phyloP scores from a whole-genome alignment of 64 coral and sea anemone species.

The Catalaphyllia jardinei region DNA sequence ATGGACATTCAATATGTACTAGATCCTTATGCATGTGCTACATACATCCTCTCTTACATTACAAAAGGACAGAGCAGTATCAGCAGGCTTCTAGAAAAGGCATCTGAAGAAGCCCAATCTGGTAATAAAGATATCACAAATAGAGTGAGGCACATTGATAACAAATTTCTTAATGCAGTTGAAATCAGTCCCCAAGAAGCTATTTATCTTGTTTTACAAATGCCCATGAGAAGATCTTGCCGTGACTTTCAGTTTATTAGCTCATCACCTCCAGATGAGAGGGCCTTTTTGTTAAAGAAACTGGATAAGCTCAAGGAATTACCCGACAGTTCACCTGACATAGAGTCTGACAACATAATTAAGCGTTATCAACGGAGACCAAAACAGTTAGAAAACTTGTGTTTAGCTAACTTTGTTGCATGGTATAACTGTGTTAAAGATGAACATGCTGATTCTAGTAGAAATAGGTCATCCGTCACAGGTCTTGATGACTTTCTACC shows the following conservation, averaged over 20 bases:
- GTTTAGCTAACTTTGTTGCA: conserved; percentile 46
- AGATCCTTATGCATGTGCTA: conserved; percentile 52
- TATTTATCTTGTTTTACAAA: conserved; percentile 37
- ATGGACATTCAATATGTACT: conserved; percentile 46
- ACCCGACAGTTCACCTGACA: conserved; percentile 27
- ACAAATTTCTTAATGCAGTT: conserved; percentile 42
- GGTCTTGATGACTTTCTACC: conserved; percentile 17
- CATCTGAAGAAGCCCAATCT: conserved; percentile 28
- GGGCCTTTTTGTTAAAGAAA: conserved; percentile 31
- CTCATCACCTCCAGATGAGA: conserved; percentile 40
- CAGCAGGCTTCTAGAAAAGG: conserved; percentile 48
- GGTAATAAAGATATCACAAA: conserved; percentile 31
- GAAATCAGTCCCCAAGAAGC: conserved; percentile 41
- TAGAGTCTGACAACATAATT: conserved; percentile 50
- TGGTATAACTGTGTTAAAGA: conserved; percentile 48
- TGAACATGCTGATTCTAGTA: background rate
- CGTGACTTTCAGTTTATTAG: conserved; percentile 56
- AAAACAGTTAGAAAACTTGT: conserved; percentile 20
- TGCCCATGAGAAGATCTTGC: conserved; percentile 42
- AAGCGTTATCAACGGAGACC: conserved; percentile 32
- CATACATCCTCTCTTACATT: conserved; percentile 44
- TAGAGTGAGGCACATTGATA: conserved; percentile 37
- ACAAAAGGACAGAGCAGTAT: conserved; percentile 52
- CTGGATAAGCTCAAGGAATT: conserved; percentile 35
- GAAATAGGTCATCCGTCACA: background rate